phyloP scores from a whole-genome alignment of 2,888 invertebrate genomes.

The Calameuta pallipes region DNA sequence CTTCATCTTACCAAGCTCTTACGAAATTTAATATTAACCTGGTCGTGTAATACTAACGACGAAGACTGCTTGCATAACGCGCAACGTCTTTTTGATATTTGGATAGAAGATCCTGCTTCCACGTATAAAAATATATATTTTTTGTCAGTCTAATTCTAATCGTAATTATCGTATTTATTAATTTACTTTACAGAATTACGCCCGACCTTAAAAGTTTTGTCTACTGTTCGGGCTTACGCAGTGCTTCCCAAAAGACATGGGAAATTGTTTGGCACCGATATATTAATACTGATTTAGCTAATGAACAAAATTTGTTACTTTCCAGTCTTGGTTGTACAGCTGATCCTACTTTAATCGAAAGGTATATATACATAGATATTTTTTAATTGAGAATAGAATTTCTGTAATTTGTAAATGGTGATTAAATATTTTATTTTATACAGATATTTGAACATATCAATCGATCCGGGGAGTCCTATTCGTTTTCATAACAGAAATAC shows the following conservation, averaged over 20 bases:
- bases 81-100: constrained; percentile 39
- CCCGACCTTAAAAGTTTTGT: constrained; percentile 75
- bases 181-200: constrained; percentile 29
- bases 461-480: not conserved
- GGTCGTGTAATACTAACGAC: constrained; percentile 41
- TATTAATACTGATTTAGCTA: constrained; percentile 71
- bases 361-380: constrained; percentile 58
- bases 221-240: constrained; percentile 79
- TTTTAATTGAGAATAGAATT: not conserved
- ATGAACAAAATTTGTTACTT: constrained; percentile 77
- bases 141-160: not conserved
- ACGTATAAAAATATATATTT: constrained; percentile 21
- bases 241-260: constrained; percentile 74
- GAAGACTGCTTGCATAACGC: constrained; percentile 39
- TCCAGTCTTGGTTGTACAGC: constrained; percentile 76
- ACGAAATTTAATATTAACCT: constrained; percentile 41
- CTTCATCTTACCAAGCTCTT: constrained; percentile 35
- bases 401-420: not conserved
- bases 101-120: constrained; percentile 34
- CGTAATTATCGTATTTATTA: not conserved
- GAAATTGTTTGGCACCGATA: constrained; percentile 74
- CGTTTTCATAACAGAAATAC: constrained; percentile 1
- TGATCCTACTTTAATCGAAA: constrained; percentile 68
- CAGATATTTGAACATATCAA: not conserved
- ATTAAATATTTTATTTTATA: not conserved